Conservation (phyloP, 2,113 vertebrate genomes). For the Odocoileus hemionus region DNA sequence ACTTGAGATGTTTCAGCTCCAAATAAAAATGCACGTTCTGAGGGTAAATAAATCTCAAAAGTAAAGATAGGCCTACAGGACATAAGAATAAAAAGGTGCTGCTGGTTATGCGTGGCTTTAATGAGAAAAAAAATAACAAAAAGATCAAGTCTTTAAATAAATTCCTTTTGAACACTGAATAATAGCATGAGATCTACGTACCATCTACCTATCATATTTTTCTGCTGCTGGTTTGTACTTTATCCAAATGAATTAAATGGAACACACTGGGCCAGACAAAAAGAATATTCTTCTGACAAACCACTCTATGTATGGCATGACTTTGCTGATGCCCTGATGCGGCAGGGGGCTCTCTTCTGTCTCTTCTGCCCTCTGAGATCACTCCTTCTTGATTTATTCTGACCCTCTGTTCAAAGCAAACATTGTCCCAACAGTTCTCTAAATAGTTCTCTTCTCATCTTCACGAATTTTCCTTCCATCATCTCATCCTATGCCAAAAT, state of each 20-base stretch:
- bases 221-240: not conserved
- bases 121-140: slow-evolving; percentile 11
- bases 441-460: not conserved
- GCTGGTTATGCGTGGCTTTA: slow-evolving; percentile 33
- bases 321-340: not conserved
- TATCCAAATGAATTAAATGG: not conserved
- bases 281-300: not conserved
- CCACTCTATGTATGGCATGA: not conserved
- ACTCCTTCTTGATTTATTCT: not conserved
- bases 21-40: slow-evolving; percentile 89
- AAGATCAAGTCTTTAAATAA: not conserved
- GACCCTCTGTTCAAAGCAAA: not conserved
- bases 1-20: slow-evolving; percentile 88
- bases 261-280: not conserved
- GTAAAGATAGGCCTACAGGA: slow-evolving; percentile 90
- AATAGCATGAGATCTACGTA: not conserved
- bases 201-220: not conserved
- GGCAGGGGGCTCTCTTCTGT: not conserved
- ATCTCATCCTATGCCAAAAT: not conserved
- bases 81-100: slow-evolving; percentile 46
- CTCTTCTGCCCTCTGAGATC: not conserved
- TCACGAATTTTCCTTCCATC: not conserved
- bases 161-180: slow-evolving; percentile 12
- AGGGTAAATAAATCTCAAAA: slow-evolving; percentile 92
- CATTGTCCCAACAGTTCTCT: not conserved